Evolutionary conservation across 2,797 vertebrate species (phyloP).

Genomic region (Zalophus californianus): DNA sequence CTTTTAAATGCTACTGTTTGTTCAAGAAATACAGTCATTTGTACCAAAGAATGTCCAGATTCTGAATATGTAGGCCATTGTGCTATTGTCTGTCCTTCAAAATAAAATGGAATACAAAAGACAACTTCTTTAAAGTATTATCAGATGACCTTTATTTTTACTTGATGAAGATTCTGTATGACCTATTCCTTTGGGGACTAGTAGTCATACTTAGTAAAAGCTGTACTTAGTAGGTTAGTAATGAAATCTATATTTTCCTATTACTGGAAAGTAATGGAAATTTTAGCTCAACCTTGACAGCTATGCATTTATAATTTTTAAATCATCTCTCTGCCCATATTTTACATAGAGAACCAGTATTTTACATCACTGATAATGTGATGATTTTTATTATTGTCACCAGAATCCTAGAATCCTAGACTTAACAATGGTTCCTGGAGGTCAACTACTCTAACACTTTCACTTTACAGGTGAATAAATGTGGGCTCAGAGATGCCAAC

Average conservation of each 20-base stretch:
- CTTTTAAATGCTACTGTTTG: background rate
- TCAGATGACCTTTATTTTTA: background rate
- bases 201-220: background rate
- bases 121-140: background rate
- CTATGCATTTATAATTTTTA: background rate
- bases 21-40: background rate
- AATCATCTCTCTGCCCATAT: background rate
- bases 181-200: background rate
- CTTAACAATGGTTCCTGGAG: background rate
- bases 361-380: background rate
- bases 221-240: background rate
- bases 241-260: constrained; percentile 34
- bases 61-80: background rate
- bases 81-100: background rate
- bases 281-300: background rate
- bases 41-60: background rate
- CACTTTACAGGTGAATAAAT: background rate
- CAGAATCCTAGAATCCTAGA: constrained; percentile 21
- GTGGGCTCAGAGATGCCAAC: background rate
- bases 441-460: background rate
- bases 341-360: background rate
- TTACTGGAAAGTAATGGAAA: constrained; percentile 5
- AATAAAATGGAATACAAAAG: constrained; percentile 21
- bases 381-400: background rate
- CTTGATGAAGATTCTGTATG: background rate